Conservation (phyloP, 1,140 invertebrate species). For the Coelopa frigida region DNA sequence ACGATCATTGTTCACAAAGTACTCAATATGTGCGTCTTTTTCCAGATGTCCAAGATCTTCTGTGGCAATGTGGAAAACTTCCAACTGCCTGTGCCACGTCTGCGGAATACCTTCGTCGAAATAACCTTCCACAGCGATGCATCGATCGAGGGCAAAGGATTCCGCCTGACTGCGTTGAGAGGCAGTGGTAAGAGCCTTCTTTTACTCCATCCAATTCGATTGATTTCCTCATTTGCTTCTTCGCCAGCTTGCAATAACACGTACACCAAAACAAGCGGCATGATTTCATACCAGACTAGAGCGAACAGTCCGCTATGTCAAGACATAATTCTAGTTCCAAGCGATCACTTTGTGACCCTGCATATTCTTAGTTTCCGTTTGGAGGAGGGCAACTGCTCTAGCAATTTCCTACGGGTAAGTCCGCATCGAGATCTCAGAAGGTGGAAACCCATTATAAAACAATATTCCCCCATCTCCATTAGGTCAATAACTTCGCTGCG, state of each 20-base stretch:
- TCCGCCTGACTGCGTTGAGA: background rate
- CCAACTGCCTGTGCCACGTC: background rate
- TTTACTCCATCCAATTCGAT: no score
- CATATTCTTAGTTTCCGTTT: no score
- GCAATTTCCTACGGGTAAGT: no score
- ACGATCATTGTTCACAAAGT: no score
- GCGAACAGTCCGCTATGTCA: background rate
- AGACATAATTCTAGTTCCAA: background rate
- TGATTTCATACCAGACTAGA: background rate
- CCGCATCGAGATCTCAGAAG: no score
- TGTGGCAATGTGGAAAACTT: slow-evolving; percentile 19
- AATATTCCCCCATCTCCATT: no score
- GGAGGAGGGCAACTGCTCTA: no score
- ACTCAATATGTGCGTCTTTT: background rate
- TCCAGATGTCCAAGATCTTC: background rate
- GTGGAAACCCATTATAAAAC: no score
- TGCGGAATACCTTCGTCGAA: slow-evolving; percentile 7
- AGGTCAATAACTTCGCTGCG: slow-evolving; percentile 51
- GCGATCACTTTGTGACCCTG: slow-evolving; percentile 2
- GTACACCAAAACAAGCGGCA: background rate
- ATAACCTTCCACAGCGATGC: slow-evolving; percentile 26
- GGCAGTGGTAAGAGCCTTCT: slow-evolving; percentile 2
- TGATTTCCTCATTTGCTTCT: no score
- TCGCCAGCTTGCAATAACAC: slow-evolving; percentile 10
- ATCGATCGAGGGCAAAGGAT: slow-evolving; percentile 9